These are phyloP conservation scores for Neoniphon sammara DNA, from an alignment of 2,797 vertebrate genomes.

Conservation along the genomic window DNA sequence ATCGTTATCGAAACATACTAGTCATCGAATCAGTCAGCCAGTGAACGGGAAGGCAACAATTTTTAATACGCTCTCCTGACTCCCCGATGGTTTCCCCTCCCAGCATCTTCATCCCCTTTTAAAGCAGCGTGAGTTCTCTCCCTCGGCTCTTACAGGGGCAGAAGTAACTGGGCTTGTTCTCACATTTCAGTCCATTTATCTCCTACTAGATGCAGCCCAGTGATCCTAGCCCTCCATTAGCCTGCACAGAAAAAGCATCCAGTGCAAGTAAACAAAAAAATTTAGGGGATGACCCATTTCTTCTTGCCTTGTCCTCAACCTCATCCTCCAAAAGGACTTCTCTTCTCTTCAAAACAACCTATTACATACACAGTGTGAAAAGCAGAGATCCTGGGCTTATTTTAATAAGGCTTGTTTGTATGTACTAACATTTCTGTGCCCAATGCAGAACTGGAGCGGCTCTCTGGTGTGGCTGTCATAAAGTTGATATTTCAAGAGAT, in stretches of 20 bases:
- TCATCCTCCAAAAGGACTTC: slow-evolving; percentile 39
- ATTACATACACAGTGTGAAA: slow-evolving; percentile 24
- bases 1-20: slow-evolving; percentile 49
- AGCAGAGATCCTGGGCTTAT: slow-evolving; percentile 32
- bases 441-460: slow-evolving; percentile 61
- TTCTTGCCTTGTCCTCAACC: slow-evolving; percentile 32
- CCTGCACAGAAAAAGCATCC: slow-evolving; percentile 66
- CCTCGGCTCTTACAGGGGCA: slow-evolving; percentile 62
- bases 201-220: slow-evolving; percentile 73
- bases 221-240: slow-evolving; percentile 80
- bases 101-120: slow-evolving; percentile 63
- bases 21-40: slow-evolving; percentile 61
- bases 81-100: slow-evolving; percentile 54
- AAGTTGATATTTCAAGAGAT: slow-evolving; percentile 79
- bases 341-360: slow-evolving; percentile 51
- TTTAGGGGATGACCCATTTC: slow-evolving; percentile 66
- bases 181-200: slow-evolving; percentile 82
- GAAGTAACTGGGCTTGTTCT: slow-evolving; percentile 75
- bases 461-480: slow-evolving; percentile 68
- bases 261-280: slow-evolving; percentile 73
- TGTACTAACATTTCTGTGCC: slow-evolving; percentile 51
- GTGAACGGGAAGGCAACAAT: slow-evolving; percentile 66
- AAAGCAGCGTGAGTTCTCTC: slow-evolving; percentile 63
- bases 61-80: slow-evolving; percentile 60
- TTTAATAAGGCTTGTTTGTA: slow-evolving; percentile 68